Evolutionary conservation across 2,888 invertebrate genomes (phyloP).

Genomic region (Flabesymbios commensalis): DNA sequence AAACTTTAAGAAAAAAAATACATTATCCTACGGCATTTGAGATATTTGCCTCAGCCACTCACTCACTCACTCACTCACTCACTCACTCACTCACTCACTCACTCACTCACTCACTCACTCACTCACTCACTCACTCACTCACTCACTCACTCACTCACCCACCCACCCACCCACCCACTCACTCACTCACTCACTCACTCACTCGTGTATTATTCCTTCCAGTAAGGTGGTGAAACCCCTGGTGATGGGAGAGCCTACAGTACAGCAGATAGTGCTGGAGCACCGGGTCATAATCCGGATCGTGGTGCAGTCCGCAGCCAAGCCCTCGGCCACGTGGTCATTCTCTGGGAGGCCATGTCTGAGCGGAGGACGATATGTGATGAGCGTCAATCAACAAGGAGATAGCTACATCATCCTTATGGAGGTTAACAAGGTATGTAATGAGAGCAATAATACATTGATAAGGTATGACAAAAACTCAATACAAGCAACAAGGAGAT

Average conservation of each 20-base stretch:
- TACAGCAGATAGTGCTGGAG: conserved; percentile 50
- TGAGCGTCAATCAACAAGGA: conserved; percentile 75
- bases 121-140: conserved; percentile 1
- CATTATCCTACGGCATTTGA: too few relatives aligned
- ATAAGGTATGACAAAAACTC: not conserved
- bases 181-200: not conserved
- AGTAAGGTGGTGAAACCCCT: conserved; percentile 23
- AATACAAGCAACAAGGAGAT: too few relatives aligned
- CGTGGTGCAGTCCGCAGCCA: conserved; percentile 29
- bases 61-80: conserved; percentile 9
- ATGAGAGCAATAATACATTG: not conserved
- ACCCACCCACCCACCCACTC: too few relatives aligned
- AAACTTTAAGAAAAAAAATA: too few relatives aligned
- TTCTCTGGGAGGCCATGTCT: conserved; percentile 73
- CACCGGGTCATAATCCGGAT: conserved; percentile 68
- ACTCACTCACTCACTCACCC: conserved; percentile 1
- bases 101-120: not conserved
- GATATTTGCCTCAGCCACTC: not conserved
- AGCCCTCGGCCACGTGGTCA: conserved; percentile 47
- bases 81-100: conserved; percentile 1
- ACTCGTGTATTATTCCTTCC: conserved; percentile 1
- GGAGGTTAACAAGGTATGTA: conserved; percentile 53
- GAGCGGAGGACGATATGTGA: conserved; percentile 81
- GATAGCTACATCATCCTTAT: conserved; percentile 41
- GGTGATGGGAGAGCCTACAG: conserved; percentile 13